Base-by-base conservation (phyloP, 2,113 vertebrate species). In the Gymnarchus niloticus region DNA sequence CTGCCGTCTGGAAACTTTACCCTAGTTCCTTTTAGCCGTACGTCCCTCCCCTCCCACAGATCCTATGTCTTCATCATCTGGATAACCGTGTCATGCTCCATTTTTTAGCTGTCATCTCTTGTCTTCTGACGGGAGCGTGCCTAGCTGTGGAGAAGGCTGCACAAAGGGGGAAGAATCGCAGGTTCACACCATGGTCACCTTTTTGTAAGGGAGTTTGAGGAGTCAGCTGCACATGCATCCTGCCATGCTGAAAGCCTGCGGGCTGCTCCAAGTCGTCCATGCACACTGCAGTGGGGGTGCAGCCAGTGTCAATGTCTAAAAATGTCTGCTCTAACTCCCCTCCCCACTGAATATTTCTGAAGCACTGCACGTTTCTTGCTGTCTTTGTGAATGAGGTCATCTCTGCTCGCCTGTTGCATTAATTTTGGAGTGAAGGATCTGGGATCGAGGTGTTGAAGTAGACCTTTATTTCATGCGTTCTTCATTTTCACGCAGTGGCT, bases 351-450 rank as follows among this genome's bases (percentile, higher is more conserved):
- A 41, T 19, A 33, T 41, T 33, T 33, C 61, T 41, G 23, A 25
- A 48, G 49, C 44, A 51, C 10, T 25, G 12, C 77, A 28, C 46
- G 44, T 80, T 51, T n/a, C 44, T n/a, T 6, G 28, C 84, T 84
- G 51, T 33, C 81, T 83, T 61, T 76, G 54, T 21, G 12, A 76
- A 86, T 90, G 87, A 86, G 81, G 54, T 88, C 86, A 87, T 83
- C 87, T 85, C 78, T 19, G 9, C 78, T 82, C 56, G 49, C 76
- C 14, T 73, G 33, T 73, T 19, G 65, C 65, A 37, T 41, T 41
- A 37, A 41, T 73, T 41, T 73, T 41, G 1, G 28, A 41, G 5
- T n/a, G n/a, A n/a, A n/a, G n/a, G n/a, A n/a, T n/a, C n/a, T n/a
- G n/a, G n/a, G n/a, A n/a, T n/a, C n/a, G n/a, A n/a, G n/a, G n/a